These are phyloP conservation scores for Yponomeuta plumbellus DNA, from an alignment of 2,888 invertebrate species.

Conservation along the genomic window DNA sequence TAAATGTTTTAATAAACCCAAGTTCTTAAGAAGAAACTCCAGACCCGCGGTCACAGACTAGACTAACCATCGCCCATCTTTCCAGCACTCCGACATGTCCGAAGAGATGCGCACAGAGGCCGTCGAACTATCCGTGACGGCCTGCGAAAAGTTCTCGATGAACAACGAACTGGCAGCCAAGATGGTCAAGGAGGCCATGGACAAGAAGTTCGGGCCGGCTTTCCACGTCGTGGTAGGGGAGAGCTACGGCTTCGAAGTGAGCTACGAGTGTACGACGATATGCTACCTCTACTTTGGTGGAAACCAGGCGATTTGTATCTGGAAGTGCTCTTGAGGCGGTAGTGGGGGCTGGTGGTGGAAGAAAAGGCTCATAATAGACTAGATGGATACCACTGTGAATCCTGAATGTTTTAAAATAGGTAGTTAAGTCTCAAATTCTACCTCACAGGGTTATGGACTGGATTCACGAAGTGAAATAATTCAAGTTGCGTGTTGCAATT, in stretches of 20 bases:
- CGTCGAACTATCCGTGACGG: slow-evolving; percentile 93
- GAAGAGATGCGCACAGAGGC: slow-evolving; percentile 95
- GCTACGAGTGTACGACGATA: slow-evolving; percentile 91
- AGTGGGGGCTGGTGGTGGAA: not conserved
- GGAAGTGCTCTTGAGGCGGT: slow-evolving; percentile 85
- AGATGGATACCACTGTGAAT: too few species aligned
- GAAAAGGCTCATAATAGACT: not conserved
- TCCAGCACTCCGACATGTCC: slow-evolving; percentile 92
- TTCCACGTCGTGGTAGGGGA: slow-evolving; percentile 98
- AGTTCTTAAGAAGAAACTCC: not conserved
- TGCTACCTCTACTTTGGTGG: slow-evolving; percentile 95
- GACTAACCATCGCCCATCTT: not conserved
- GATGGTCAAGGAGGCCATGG: slow-evolving; percentile 95
- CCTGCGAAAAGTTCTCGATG: slow-evolving; percentile 91
- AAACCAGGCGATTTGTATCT: slow-evolving; percentile 90
- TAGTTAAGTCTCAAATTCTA: too few species aligned
- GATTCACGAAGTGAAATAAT: too few species aligned
- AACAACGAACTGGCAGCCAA: slow-evolving; percentile 95
- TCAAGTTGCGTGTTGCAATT: too few species aligned
- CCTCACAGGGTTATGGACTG: too few species aligned
- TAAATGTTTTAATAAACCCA: too few species aligned
- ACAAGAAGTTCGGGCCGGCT: slow-evolving; percentile 95
- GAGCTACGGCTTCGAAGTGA: slow-evolving; percentile 94
- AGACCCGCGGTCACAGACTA: not conserved
- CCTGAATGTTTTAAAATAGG: too few species aligned